Evolutionary conservation across 2,113 vertebrate genomes (phyloP).

Genomic region (Pelecanoides urinatrix): DNA sequence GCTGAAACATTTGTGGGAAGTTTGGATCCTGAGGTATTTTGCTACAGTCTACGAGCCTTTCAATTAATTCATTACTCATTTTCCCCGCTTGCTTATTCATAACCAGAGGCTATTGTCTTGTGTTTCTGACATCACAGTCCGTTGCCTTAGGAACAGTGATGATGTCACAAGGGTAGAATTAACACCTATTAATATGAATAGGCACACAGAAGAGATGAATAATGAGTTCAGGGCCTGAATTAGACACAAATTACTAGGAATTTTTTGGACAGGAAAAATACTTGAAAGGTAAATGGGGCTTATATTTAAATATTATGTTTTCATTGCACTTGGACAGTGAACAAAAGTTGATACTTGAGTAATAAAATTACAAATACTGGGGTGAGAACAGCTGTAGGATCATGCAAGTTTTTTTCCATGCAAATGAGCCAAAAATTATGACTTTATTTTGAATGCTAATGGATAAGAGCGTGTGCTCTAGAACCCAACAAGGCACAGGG

Average conservation of each 20-base stretch:
- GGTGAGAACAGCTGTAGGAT: constrained; percentile 64
- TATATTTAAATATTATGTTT: constrained; percentile 64
- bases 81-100: background rate
- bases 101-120: constrained; percentile 24
- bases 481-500: background rate
- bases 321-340: constrained; percentile 42
- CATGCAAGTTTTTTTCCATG: constrained; percentile 50
- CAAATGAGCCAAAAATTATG: constrained; percentile 48
- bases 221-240: constrained; percentile 4
- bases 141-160: constrained; percentile 1
- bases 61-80: constrained; percentile 5
- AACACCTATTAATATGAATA: background rate
- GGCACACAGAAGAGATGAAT: constrained; percentile 26
- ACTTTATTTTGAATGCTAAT: background rate
- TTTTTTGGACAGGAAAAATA: constrained; percentile 62
- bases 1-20: background rate
- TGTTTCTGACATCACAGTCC: constrained; percentile 64
- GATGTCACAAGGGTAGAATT: constrained; percentile 53
- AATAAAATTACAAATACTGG: constrained; percentile 33
- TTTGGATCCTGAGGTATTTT: background rate
- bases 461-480: background rate
- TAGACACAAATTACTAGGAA: constrained; percentile 52
- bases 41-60: background rate
- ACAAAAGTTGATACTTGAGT: constrained; percentile 58
- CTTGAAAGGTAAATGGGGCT: constrained; percentile 71